Conservation (phyloP, 2,113 vertebrate species). For the Anhinga anhinga region DNA sequence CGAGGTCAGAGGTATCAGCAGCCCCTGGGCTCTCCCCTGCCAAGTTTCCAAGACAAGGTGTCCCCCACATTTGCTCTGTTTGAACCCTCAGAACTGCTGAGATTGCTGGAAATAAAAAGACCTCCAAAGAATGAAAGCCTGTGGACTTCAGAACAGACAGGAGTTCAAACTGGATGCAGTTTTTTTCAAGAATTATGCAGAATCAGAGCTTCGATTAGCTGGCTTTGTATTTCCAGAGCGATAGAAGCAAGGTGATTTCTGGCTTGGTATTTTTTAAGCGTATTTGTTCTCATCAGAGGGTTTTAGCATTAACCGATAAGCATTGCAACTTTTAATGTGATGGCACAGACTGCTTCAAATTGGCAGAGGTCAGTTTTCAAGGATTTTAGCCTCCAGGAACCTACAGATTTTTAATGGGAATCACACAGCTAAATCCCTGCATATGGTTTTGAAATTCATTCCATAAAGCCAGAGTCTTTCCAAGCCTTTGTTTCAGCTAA, state of each 20-base stretch:
- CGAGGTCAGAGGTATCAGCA: background rate
- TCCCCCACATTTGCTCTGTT: background rate
- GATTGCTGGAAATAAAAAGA: background rate
- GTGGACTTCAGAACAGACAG: background rate
- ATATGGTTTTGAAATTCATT: background rate
- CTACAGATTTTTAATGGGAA: slow-evolving; percentile 12
- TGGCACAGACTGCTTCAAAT: background rate
- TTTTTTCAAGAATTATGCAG: background rate
- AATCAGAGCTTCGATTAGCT: background rate
- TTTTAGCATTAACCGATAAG: background rate
- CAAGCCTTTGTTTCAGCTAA: slow-evolving; percentile 20
- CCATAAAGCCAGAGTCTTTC: slow-evolving; percentile 20
- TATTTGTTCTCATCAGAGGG: background rate
- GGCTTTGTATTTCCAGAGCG: background rate
- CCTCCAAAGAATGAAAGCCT: background rate
- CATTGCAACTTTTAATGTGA: background rate
- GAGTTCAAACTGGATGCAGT: background rate
- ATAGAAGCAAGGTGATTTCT: background rate
- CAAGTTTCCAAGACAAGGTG: background rate
- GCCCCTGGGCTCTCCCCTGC: rapidly evolving
- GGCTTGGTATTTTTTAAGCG: background rate
- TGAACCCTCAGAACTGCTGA: background rate
- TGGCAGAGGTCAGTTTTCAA: slow-evolving; percentile 27
- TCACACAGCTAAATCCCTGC: background rate
- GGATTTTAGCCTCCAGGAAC: slow-evolving; percentile 8